Evolutionary conservation across 2,888 invertebrate species (phyloP), one percentile per base, ranked within the genome.

Genomic region (Gnatocerus cornutus): DNA sequence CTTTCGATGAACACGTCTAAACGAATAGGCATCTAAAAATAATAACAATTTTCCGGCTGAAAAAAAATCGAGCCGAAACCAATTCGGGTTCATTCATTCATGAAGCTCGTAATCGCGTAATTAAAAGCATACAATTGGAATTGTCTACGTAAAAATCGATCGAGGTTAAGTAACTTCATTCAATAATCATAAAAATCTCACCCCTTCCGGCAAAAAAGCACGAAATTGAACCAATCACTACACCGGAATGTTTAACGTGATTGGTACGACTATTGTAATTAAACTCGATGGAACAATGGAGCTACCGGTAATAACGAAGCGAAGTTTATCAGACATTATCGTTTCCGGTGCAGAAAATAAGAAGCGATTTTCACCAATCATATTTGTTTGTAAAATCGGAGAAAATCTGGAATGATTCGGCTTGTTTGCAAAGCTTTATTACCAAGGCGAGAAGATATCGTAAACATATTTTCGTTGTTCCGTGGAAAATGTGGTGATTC

Each of bases 401-500:
- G 13, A n/a, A 52, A 63, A 43, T 43, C 52, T 5, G 39, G 64
- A 64, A 45, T 55, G 10, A 55, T 53, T 64, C 53, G 33, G 43
- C 53, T 64, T 64, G 64, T 64, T 64, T 16, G 9, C 10, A 13
- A 64, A 64, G 64, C 53, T 64, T 64, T 64, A 64, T 64, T 64
- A 64, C 30, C 41, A 61, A 46, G 21, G 10, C 10, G 14, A 27
- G n/a, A 10, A 30, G 33, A 14, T 53, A 63, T 63, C 41, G 63
- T 43, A 63, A 52, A 43, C 63, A 52, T 52, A 52, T 63, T 52
- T 63, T 45, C 52, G 48, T 50, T 52, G 39, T 52, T 7, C 39
- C 41, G 12, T 10, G 41, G 41, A 13, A 14, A 33, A 53, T 41
- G 37, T n/a, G 29, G 21, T 12, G 1, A 30, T 13, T 7, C 2